Evolutionary conservation across 2,888 invertebrate species (phyloP).

Genomic region (Onchidella celtica): DNA sequence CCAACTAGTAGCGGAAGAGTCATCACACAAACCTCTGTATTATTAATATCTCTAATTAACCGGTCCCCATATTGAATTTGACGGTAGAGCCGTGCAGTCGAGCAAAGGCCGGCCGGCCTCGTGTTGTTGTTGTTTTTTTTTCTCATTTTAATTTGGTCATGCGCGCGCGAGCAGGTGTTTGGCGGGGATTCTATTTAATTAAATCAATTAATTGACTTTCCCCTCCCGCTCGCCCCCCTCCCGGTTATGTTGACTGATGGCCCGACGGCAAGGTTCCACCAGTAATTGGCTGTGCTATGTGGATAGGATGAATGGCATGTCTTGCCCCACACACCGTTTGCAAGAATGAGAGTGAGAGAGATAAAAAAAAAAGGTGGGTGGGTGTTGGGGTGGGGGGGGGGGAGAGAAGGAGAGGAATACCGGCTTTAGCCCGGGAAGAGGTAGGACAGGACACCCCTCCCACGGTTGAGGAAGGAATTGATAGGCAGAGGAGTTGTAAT

Average conservation of each 20-base stretch:
- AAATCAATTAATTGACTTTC: not conserved
- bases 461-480: too few species aligned
- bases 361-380: not conserved
- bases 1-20: too few species aligned
- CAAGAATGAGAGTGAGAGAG: not conserved
- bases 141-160: constrained; percentile 2
- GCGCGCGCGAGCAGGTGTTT: constrained; percentile 27
- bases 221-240: not conserved
- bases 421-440: too few species aligned
- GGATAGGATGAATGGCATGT: too few species aligned
- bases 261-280: not conserved
- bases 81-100: not conserved
- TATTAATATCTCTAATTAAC: not conserved
- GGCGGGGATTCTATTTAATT: not conserved
- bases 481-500: too few species aligned
- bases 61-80: not conserved
- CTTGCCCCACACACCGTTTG: too few species aligned
- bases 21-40: too few species aligned
- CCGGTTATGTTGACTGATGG: not conserved
- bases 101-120: not conserved
- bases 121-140: not conserved
- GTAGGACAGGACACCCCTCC: too few species aligned
- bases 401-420: too few species aligned
- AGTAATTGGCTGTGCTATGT: not conserved
- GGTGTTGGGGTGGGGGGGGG: not conserved